These are phyloP conservation scores for Bradypus variegatus DNA, from an alignment of 2,797 vertebrate genomes.

Conservation along the genomic window DNA sequence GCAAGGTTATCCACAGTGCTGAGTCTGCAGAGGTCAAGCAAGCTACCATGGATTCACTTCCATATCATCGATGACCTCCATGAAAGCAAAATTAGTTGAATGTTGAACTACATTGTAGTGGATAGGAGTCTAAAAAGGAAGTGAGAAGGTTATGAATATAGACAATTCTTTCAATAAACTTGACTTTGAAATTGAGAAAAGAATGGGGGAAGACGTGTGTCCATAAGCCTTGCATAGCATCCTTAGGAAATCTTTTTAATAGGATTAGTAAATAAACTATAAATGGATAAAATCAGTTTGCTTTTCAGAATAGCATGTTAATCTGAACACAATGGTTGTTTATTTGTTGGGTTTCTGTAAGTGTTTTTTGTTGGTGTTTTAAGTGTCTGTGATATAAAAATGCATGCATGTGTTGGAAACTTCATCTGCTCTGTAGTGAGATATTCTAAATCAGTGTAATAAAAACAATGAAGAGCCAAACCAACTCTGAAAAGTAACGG, in stretches of 20 bases:
- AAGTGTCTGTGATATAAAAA: conserved; percentile 22
- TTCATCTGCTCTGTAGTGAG: conserved; percentile 26
- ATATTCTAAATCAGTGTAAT: conserved; percentile 17
- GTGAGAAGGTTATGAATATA: background rate
- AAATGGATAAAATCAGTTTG: background rate
- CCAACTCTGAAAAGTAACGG: background rate
- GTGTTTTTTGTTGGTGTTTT: background rate
- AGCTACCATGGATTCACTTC: background rate
- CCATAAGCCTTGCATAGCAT: background rate
- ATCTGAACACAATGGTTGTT: background rate
- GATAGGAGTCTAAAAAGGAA: background rate
- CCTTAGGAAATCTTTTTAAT: background rate
- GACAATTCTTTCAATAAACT: background rate
- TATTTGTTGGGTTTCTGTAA: background rate
- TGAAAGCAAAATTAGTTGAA: background rate
- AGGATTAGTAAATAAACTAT: background rate
- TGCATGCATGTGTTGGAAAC: background rate
- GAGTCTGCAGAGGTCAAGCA: background rate
- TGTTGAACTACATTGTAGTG: background rate
- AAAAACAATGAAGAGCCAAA: background rate
- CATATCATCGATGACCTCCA: background rate
- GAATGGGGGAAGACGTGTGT: background rate
- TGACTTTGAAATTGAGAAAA: background rate
- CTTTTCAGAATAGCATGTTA: conserved; percentile 4
- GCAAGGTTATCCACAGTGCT: background rate